A percentile compares a stretch with the other conserved stretches of the same genome.
Evolutionary conservation across 2,797 vertebrate genomes (phyloP).

Genomic region (Schizothorax lantsangensis): DNA sequence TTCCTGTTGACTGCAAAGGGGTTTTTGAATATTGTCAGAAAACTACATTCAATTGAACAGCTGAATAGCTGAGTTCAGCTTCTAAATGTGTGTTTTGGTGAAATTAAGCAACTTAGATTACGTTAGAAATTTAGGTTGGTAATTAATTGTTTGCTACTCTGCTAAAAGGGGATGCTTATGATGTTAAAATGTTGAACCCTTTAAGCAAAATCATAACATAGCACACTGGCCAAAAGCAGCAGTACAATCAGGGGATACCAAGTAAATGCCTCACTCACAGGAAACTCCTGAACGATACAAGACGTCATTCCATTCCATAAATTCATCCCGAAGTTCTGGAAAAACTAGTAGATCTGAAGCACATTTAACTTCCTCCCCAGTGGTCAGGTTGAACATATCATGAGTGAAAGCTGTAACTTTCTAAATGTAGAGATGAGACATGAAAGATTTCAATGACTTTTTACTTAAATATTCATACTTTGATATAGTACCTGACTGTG

Average conservation of each 20-base stretch:
- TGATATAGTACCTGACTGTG: not conserved
- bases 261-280: constrained; percentile 63
- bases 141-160: too few species aligned
- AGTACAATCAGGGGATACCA: not conserved
- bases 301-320: constrained; percentile 68
- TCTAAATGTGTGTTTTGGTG: not conserved
- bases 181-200: not conserved
- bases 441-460: not conserved
- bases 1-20: constrained; percentile 67
- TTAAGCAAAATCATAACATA: not conserved
- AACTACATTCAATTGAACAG: not conserved
- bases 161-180: not conserved
- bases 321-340: constrained; percentile 69
- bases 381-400: constrained; percentile 70
- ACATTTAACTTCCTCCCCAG: constrained; percentile 76
- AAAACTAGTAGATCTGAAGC: constrained; percentile 70
- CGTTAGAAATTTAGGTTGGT: too few species aligned
- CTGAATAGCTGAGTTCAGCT: not conserved
- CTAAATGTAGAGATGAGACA: constrained; percentile 54
- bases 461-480: not conserved
- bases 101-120: not conserved
- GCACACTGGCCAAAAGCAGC: too few species aligned
- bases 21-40: not conserved
- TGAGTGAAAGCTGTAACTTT: constrained; percentile 77
- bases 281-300: constrained; percentile 61